Percentiles rank a stretch among this genome's conserved stretches.
Evolutionary conservation across 1,140 invertebrate genomes (phyloP).

Genomic region (Drosophila baimaii): DNA sequence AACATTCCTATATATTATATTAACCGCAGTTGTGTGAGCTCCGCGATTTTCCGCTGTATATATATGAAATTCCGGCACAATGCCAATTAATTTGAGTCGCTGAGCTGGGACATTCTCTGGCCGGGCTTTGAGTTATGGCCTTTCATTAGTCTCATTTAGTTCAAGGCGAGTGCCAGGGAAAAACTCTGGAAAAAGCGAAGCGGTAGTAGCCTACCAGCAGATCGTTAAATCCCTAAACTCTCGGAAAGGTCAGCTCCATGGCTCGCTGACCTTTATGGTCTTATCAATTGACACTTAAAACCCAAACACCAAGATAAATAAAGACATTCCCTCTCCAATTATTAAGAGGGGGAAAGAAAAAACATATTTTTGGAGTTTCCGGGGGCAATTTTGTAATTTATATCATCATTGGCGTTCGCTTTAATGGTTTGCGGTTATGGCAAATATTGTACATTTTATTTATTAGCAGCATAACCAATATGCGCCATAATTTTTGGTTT

Average conservation of each 20-base stretch:
- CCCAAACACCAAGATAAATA: constrained; percentile 27
- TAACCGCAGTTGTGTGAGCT: neutral
- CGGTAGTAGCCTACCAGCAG: neutral
- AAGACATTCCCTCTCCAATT: constrained; percentile 7
- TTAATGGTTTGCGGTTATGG: constrained; percentile 17
- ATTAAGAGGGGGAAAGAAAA: constrained; percentile 1
- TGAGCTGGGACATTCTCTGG: constrained; percentile 37
- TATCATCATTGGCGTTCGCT: constrained; percentile 10
- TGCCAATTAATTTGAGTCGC: constrained; percentile 59
- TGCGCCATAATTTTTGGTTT: constrained; percentile 5
- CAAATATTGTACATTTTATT: constrained; percentile 9
- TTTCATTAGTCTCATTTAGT: constrained; percentile 57
- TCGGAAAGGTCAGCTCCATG: constrained; percentile 30
- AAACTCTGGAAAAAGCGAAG: too few relatives aligned
- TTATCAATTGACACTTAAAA: constrained; percentile 51
- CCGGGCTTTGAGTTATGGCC: constrained; percentile 44
- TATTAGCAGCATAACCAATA: neutral
- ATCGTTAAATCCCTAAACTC: constrained; percentile 37
- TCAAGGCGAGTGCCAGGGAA: neutral
- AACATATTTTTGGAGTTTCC: constrained; percentile 29
- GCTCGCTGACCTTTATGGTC: constrained; percentile 40
- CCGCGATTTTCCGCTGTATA: constrained; percentile 15
- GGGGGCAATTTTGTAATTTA: constrained; percentile 33
- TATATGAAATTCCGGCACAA: constrained; percentile 50
- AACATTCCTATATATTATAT: neutral